Percentiles rank a stretch among this genome's conserved stretches.
Evolutionary conservation across 2,888 invertebrate species (phyloP).

Genomic region (Syritta pipiens): DNA sequence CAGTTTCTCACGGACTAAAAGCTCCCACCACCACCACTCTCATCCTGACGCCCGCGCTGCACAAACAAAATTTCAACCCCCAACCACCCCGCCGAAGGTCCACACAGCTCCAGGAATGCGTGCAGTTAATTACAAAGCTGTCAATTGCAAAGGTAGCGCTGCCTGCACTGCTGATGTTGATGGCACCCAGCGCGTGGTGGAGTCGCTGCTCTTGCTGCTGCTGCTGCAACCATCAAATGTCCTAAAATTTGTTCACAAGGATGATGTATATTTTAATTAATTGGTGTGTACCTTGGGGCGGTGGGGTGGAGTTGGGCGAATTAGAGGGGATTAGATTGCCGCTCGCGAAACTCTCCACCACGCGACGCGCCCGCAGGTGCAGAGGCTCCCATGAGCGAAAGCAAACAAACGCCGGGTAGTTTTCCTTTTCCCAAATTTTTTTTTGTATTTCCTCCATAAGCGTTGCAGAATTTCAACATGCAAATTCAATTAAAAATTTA

Average conservation of each 20-base stretch:
- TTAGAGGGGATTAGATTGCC: neutral
- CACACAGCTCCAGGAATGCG: constrained; percentile 45
- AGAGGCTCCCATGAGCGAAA: constrained; percentile 44
- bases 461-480: constrained; percentile 47
- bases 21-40: constrained; percentile 14
- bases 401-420: constrained; percentile 47
- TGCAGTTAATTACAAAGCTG: constrained; percentile 80
- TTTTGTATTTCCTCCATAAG: neutral
- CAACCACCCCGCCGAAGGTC: neutral
- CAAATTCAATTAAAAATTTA: constrained; percentile 69
- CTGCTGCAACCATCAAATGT: constrained; percentile 53
- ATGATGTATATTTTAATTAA: constrained; percentile 57
- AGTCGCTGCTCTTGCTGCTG: too few relatives aligned
- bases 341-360: neutral
- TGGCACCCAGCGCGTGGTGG: too few relatives aligned
- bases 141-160: constrained; percentile 77
- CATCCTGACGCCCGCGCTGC: neutral
- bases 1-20: constrained; percentile 32
- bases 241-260: constrained; percentile 52
- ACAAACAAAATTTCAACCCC: neutral
- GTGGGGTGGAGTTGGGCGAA: neutral
- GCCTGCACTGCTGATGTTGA: constrained; percentile 58
- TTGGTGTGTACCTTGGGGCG: constrained; percentile 19
- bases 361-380: constrained; percentile 40
- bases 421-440: constrained; percentile 12